phyloP scores from a whole-genome alignment of 2,888 invertebrate genomes.

The Cryptocheilus praepositus region DNA sequence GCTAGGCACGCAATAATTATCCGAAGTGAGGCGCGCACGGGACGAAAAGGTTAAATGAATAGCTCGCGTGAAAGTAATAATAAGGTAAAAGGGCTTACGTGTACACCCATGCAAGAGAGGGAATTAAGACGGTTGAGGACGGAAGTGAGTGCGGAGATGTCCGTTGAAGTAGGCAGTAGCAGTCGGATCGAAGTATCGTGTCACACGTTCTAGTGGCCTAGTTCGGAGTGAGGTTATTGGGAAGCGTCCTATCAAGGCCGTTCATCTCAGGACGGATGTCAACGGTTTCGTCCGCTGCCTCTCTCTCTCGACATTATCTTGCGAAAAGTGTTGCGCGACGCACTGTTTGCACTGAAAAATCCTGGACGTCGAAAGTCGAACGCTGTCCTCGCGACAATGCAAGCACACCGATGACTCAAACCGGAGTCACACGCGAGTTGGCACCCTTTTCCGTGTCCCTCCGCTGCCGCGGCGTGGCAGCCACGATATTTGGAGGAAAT shows the following conservation, averaged over 20 bases:
- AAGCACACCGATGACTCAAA: slow-evolving; percentile 33
- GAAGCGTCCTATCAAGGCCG: slow-evolving; percentile 29
- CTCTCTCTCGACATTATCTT: too few relatives aligned
- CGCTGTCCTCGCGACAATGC: slow-evolving; percentile 4
- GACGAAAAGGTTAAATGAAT: too few relatives aligned
- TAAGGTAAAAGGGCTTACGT: slow-evolving; percentile 53
- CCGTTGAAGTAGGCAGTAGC: not conserved
- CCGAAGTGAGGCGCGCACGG: too few relatives aligned
- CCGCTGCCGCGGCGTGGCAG: not conserved
- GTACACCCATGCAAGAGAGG: slow-evolving; percentile 54
- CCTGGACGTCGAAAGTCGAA: not conserved
- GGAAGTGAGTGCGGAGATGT: too few relatives aligned
- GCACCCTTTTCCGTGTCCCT: slow-evolving; percentile 34
- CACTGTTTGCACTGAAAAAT: slow-evolving; percentile 8
- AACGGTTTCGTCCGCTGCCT: too few relatives aligned
- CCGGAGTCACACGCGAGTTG: slow-evolving; percentile 61
- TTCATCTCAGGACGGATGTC: slow-evolving; percentile 21
- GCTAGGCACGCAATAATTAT: too few relatives aligned
- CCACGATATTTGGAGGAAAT: too few relatives aligned
- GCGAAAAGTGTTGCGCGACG: too few relatives aligned
- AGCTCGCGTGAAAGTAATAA: too few relatives aligned
- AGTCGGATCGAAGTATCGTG: slow-evolving; percentile 24
- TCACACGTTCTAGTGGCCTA: slow-evolving; percentile 23
- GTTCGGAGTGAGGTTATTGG: slow-evolving; percentile 17
- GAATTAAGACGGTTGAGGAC: too few relatives aligned